phyloP scores from a whole-genome alignment of 2,888 invertebrate species.

The Drosophila setosimentum region DNA sequence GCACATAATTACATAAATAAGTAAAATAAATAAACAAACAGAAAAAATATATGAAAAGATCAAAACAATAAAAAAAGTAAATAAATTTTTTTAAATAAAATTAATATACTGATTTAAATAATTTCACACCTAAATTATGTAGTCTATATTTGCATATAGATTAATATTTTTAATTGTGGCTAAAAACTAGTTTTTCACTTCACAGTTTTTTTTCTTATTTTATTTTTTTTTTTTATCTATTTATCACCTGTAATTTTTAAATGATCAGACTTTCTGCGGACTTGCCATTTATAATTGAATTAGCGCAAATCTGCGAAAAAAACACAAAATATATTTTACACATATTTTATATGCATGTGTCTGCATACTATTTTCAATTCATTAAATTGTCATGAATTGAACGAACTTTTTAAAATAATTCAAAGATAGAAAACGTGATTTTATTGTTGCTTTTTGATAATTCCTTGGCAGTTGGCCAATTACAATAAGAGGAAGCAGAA shows the following conservation, averaged over 20 bases:
- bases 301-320: conserved; percentile 8
- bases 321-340: background rate
- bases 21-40: background rate
- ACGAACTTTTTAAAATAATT: background rate
- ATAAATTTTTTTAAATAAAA: background rate
- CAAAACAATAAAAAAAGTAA: background rate
- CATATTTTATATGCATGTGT: background rate
- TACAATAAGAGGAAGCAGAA: background rate
- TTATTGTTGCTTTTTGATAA: conserved; percentile 4
- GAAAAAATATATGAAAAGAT: background rate
- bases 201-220: conserved; percentile 2
- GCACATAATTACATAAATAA: background rate
- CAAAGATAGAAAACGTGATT: conserved; percentile 12
- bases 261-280: conserved; percentile 5
- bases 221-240: conserved; percentile 4
- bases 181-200: background rate
- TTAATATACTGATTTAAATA: background rate
- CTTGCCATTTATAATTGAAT: background rate
- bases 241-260: conserved; percentile 10
- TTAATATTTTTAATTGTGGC: background rate
- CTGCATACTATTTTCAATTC: conserved; percentile 5
- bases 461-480: conserved; percentile 34
- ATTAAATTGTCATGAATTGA: conserved; percentile 9
- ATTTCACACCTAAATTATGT: background rate
- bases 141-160: background rate